These are phyloP conservation scores for Ctenosaura bakeri DNA, from an alignment of 2,797 vertebrate species.

Conservation along the genomic window DNA sequence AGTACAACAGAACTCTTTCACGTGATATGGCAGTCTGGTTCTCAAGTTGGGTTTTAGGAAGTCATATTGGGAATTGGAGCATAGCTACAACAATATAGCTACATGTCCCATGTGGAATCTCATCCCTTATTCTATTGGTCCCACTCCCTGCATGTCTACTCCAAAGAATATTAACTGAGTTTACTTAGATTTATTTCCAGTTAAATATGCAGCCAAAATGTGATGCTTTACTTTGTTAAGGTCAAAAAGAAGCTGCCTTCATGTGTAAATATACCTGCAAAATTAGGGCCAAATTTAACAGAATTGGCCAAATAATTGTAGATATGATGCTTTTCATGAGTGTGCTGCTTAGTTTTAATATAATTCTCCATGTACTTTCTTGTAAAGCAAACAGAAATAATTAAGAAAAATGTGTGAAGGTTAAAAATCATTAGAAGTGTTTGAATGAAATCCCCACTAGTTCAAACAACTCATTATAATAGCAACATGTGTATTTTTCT, in stretches of 20 bases:
- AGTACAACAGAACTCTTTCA: too few relatives aligned
- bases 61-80: too few relatives aligned
- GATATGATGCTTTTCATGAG: neutral
- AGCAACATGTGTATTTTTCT: slow-evolving; percentile 6
- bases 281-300: neutral
- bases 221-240: neutral
- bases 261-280: neutral
- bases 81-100: too few relatives aligned
- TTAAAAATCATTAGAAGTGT: neutral
- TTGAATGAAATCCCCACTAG: neutral
- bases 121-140: neutral
- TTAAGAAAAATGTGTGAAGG: neutral
- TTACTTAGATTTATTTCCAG: neutral
- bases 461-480: slow-evolving; percentile 21
- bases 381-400: slow-evolving; percentile 14
- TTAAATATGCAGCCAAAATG: neutral
- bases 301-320: neutral
- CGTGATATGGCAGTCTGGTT: too few relatives aligned
- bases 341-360: neutral
- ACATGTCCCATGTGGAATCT: too few relatives aligned
- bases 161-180: neutral
- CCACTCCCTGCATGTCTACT: neutral
- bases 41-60: too few relatives aligned
- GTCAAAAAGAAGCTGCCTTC: neutral
- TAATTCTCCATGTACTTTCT: neutral